phyloP scores from a whole-genome alignment of 92 coral and sea anemone genomes.

The Umimayanthus kanabou region DNA sequence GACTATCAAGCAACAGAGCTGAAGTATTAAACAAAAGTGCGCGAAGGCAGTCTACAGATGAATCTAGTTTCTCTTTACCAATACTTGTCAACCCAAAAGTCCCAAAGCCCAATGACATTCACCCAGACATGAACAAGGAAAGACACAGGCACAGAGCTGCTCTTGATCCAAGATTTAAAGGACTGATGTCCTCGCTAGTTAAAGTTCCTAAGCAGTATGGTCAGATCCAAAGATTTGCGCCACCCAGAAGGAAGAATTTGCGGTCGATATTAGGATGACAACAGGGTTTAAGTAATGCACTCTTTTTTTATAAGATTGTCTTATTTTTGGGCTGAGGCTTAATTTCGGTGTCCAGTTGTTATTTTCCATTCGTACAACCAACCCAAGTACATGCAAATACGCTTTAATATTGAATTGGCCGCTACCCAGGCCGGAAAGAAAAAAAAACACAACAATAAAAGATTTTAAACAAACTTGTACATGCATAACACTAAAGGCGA shows the following conservation, averaged over 20 bases:
- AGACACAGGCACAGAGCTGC: conserved; percentile 44
- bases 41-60: neutral
- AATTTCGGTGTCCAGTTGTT: no score
- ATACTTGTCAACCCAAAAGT: neutral
- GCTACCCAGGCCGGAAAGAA: no score
- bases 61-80: neutral
- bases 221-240: conserved; percentile 69
- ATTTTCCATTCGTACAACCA: no score
- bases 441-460: no score
- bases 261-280: neutral
- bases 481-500: no score
- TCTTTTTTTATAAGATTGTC: no score
- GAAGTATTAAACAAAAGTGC: neutral
- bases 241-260: conserved; percentile 41
- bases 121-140: neutral
- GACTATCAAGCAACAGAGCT: neutral
- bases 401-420: no score
- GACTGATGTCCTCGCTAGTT: conserved; percentile 64
- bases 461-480: no score
- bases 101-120: neutral
- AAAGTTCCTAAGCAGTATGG: conserved; percentile 55
- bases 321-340: no score
- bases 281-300: no score
- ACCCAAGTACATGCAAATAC: no score
- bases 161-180: conserved; percentile 71